These are phyloP conservation scores for Philopedon plagiatum DNA, from an alignment of 2,888 invertebrate genomes.

Conservation along the genomic window DNA sequence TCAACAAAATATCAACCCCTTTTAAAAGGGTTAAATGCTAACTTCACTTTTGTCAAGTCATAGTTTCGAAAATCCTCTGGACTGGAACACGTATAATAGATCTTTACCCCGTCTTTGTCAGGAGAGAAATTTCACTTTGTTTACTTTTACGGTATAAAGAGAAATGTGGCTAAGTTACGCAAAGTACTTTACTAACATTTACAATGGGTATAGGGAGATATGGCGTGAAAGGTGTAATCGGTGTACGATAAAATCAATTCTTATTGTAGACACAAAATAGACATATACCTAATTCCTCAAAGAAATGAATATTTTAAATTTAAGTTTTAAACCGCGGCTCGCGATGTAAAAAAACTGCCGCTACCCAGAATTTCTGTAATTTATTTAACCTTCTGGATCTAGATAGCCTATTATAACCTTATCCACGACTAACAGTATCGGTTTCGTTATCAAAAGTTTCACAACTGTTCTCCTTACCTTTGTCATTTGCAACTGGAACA, in stretches of 20 bases:
- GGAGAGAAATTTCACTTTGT: conserved; percentile 50
- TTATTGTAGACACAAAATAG: neutral
- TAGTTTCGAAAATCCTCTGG: conserved; percentile 20
- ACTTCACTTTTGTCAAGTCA: conserved; percentile 13
- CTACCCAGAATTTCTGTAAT: too few relatives aligned
- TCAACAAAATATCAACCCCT: neutral
- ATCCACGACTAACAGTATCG: too few relatives aligned
- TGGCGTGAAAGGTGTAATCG: neutral
- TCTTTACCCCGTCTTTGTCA: conserved; percentile 22
- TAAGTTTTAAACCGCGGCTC: too few relatives aligned
- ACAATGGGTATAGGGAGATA: conserved; percentile 37
- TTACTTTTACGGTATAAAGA: conserved; percentile 54
- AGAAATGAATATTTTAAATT: too few relatives aligned
- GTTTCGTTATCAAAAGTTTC: too few relatives aligned
- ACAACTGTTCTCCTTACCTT: too few relatives aligned
- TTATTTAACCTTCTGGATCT: too few relatives aligned
- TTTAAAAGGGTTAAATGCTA: conserved; percentile 13
- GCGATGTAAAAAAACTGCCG: too few relatives aligned
- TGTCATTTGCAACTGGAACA: too few relatives aligned
- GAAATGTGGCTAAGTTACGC: conserved; percentile 53
- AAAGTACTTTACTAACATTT: conserved; percentile 51
- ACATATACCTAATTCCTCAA: too few relatives aligned
- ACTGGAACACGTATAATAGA: conserved; percentile 32
- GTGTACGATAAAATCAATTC: neutral
- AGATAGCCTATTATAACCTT: too few relatives aligned